Percentiles rank a stretch among this genome's conserved stretches.
Conservation (phyloP, 1,140 invertebrate species). For the Drosophila lacteicornis region DNA sequence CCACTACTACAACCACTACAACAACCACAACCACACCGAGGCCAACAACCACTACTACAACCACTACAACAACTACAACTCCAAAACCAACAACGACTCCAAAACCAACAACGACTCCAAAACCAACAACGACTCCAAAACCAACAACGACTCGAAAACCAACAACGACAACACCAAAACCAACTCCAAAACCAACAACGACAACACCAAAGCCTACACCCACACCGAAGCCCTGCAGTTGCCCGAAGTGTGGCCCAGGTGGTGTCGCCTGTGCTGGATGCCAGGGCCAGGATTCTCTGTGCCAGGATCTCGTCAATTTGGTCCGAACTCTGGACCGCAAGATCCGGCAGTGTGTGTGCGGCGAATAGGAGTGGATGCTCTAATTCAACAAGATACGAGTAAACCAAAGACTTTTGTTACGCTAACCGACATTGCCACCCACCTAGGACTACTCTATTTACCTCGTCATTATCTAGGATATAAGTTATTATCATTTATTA, state of each 20-base stretch:
- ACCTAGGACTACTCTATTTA: not conserved
- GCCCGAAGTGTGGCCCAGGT: conserved; percentile 11
- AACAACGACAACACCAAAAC: not conserved
- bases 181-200: not conserved
- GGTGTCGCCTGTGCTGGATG: not conserved
- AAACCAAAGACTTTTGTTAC: too few relatives aligned
- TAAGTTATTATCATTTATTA: not conserved
- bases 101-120: not conserved
- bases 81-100: not conserved
- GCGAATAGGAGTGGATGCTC: not conserved
- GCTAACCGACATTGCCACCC: not conserved
- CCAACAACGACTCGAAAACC: not conserved
- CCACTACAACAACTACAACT: not conserved
- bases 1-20: not conserved
- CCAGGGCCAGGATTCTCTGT: not conserved
- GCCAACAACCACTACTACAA: not conserved
- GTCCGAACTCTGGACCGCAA: not conserved
- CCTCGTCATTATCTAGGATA: not conserved
- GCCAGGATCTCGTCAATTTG: not conserved
- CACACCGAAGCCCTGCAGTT: not conserved
- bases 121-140: not conserved
- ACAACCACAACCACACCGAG: not conserved
- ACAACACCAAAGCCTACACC: not conserved
- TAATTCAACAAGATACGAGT: not conserved
- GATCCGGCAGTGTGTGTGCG: conserved; percentile 19